Evolutionary conservation across 2,797 vertebrate species (phyloP), one percentile per base, ranked within the genome.

Genomic region (Myotis myotis): DNA sequence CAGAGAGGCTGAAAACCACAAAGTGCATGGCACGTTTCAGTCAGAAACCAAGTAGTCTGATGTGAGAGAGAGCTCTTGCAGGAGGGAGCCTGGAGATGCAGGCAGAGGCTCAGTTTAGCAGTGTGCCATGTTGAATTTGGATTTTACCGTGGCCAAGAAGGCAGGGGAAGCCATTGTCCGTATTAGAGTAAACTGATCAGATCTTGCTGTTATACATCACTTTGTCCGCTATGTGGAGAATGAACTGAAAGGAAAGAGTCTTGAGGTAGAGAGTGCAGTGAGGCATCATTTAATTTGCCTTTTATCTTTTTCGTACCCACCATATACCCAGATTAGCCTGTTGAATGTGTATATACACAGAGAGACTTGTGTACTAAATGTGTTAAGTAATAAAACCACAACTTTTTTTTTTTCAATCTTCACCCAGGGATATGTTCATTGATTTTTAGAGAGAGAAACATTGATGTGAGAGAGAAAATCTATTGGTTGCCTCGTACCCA

Each of bases 1-100:
- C n/a, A 84, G 66, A 90, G 80, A 96, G 75, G 30, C 60, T 68
- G 76, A 78, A 93, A 91, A 74, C 51, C n/a, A 72, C 80, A 89
- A 82, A n/a, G 22, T n/a, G 22, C 55, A 20, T 90, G n/a, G 30
- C 25, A 72, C 62, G 55, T 85, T 88, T 84, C 25, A 57, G 38
- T 15, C 44, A 83, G 70, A 87, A 88, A 62, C 44, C 30, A 79
- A 28, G 20, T 62, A 30, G 28, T 7, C 25, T 62, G 60, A 1
- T 81, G 28, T 84, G 41, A 83, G 41, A 89, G 28, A 49, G 44
- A 13, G 19, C n/a, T 86, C 5, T 44, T 75, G 22, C 33, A 75
- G 60, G 57, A 75, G 64, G 82, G 71, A 60, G 33, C 23, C 75
- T 76, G 41, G 17, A 68, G 84, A 66, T 28, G 44, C 57, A 76